Evolutionary conservation across 2,888 invertebrate species (phyloP).

Genomic region (Trissoscelio sp.): DNA sequence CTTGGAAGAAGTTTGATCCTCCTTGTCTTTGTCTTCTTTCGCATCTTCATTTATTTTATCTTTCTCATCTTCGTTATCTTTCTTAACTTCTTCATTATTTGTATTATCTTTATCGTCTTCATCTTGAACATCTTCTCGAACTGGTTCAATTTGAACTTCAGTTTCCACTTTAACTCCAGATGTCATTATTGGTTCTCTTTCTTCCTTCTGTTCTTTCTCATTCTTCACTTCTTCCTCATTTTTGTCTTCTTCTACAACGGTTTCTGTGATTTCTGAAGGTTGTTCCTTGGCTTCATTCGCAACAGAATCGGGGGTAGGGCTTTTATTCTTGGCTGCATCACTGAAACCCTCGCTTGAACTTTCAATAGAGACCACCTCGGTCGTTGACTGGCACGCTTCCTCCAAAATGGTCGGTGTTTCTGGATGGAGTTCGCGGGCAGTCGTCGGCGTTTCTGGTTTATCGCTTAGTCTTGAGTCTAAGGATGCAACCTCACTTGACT

Average conservation of each 20-base stretch:
- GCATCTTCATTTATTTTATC: slow-evolving; percentile 24
- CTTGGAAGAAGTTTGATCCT: not conserved
- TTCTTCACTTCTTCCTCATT: slow-evolving; percentile 55
- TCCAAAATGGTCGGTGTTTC: slow-evolving; percentile 80
- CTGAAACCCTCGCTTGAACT: slow-evolving; percentile 86
- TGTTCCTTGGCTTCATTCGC: slow-evolving; percentile 71
- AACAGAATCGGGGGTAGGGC: slow-evolving; percentile 73
- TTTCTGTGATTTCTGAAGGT: slow-evolving; percentile 67
- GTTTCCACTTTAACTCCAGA: slow-evolving; percentile 20
- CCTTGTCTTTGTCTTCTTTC: slow-evolving; percentile 49
- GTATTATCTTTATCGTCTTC: slow-evolving; percentile 12
- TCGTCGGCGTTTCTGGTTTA: slow-evolving; percentile 78
- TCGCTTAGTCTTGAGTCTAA: slow-evolving; percentile 85
- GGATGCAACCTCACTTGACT: slow-evolving; percentile 84
- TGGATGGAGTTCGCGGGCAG: slow-evolving; percentile 74
- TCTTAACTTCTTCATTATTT: slow-evolving; percentile 39
- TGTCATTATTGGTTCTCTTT: slow-evolving; percentile 54
- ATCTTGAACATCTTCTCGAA: slow-evolving; percentile 17
- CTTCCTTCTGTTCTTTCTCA: slow-evolving; percentile 46
- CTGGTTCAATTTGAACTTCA: slow-evolving; percentile 47
- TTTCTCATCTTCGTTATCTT: slow-evolving; percentile 36
- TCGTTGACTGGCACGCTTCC: slow-evolving; percentile 69
- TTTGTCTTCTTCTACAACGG: slow-evolving; percentile 64
- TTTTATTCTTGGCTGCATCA: slow-evolving; percentile 87
- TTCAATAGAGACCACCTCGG: slow-evolving; percentile 84